Base-by-base conservation (phyloP, 2,797 vertebrate genomes). In the Florisuga fusca region DNA sequence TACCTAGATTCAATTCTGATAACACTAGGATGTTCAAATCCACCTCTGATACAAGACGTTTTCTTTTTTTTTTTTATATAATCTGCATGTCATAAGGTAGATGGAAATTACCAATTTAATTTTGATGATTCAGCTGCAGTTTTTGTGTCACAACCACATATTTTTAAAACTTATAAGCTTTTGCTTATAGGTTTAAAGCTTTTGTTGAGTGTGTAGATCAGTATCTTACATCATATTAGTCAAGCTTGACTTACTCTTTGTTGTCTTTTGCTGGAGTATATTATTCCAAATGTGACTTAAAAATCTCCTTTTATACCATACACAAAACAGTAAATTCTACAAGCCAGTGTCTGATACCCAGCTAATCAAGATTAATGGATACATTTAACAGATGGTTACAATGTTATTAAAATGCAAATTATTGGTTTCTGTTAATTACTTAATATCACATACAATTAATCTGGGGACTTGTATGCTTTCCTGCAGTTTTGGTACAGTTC, bases 351-450 rank as follows among this genome's bases (percentile, higher is more conserved):
- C 97, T 97, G 96, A 98, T 98, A 98, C 93, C 88, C 97, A 98
- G 98, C 97, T 99, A 99, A 99, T 99, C 98, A 98, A 99, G 99
- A 99, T 98, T 99, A 99, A 99, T 99, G 98, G 98, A 98, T 98
- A 98, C 66, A 98, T 99, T 98, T 99, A 98, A 98, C 98, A 98
- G 98, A 98, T 98, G 98, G 98, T 98, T 99, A 99, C 98, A 98
- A 98, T 98, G 98, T 98, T 98, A 99, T 99, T 99, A 99, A 99
- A 99, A 99, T 99, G 99, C 98, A 99, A 99, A 99, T 99, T 97
- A 97, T 98, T 99, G 98, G 97, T 98, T 99, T 98, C 98, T 98
- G 97, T 97, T 99, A 99, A 99, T 99, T 99, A 98, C 98, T 98
- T 97, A 97, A 98, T 98, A 99, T 98, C 98, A 98, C 96, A 98